Evolutionary conservation across 1,140 invertebrate species (phyloP).

Genomic region (Battus philenor): DNA sequence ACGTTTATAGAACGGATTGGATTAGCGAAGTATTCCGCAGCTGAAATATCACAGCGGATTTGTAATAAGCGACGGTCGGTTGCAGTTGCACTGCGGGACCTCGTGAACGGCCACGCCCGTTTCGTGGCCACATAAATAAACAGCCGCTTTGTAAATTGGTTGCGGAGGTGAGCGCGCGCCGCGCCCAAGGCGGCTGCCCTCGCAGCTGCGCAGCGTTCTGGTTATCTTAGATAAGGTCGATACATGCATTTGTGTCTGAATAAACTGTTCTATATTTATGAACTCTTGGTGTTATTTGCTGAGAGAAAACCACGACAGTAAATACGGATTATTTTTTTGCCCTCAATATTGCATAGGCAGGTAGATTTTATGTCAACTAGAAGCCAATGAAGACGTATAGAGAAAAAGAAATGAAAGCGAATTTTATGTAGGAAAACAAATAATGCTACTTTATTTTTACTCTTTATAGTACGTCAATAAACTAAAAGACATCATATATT

Average conservation of each 20-base stretch:
- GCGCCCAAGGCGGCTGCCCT: constrained; percentile 11
- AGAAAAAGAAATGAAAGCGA: not conserved
- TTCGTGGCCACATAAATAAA: constrained; percentile 26
- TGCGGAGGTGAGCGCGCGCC: constrained; percentile 29
- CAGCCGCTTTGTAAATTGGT: constrained; percentile 34
- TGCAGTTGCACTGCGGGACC: constrained; percentile 21
- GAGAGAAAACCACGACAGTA: too few relatives aligned
- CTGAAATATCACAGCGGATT: constrained; percentile 6
- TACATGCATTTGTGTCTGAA: constrained; percentile 9
- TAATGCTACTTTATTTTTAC: too few relatives aligned
- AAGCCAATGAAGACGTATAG: too few relatives aligned
- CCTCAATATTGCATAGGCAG: too few relatives aligned
- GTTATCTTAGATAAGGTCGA: constrained; percentile 22
- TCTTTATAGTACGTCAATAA: too few relatives aligned
- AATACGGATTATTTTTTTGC: too few relatives aligned
- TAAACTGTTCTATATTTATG: constrained; percentile 6
- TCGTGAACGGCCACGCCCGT: constrained; percentile 46
- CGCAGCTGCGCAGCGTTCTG: constrained; percentile 26
- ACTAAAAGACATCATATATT: too few relatives aligned
- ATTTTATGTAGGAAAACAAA: not conserved
- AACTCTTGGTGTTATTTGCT: not conserved
- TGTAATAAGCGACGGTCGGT: constrained; percentile 22
- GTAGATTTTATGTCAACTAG: too few relatives aligned
- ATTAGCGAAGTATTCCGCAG: constrained; percentile 2
- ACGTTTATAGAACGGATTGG: not conserved